Base-by-base conservation (phyloP, 2,888 invertebrate species). In the Caenorhabditis angaria region DNA sequence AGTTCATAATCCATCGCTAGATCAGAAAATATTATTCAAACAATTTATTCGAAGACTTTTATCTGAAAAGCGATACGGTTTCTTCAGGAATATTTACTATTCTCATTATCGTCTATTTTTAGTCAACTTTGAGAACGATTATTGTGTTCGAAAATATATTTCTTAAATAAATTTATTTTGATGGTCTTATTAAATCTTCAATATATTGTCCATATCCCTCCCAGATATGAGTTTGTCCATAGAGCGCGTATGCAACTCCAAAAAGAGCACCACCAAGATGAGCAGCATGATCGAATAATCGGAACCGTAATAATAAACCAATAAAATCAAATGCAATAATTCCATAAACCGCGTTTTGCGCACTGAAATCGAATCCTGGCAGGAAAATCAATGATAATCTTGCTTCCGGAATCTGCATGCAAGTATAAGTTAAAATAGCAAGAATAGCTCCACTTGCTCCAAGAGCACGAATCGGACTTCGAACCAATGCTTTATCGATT, bases 391-490 rank as follows among this genome's bases (percentile, higher is more conserved):
- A 93, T 84, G 92, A 92, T 66, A 99, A 90, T 88, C 91, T 91
- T n/a, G 93, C 92, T 78, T 97, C 93, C 5, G 97, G 97, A 89
- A 92, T 93, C 86, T 93, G 92, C 60, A 92, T 91, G 88, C 96
- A 97, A 1, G 94, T 92, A 87, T 92, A 94, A 27, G 93, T 93
- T 70, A 97, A 89, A 58, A 97, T 90, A 27, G 93, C 92, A 93
- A 96, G 93, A 81, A 97, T 94, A 59, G 97, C 96, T 69, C 97
- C 97, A 35, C 95, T 96, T 72, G 97, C 97, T 87, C 97, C 97
- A 75, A 97, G 90, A 56, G 96, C 95, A 48, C 93, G 90, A 53
- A 93, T 92, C 48, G 92, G 91, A 83, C 91, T 91, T 70, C 91
- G 90, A 3, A 91, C 90, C 1, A 91, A 84, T 18, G 93, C 91